Evolutionary conservation across 2,113 vertebrate genomes (phyloP).

Genomic region (Anguilla japonica): DNA sequence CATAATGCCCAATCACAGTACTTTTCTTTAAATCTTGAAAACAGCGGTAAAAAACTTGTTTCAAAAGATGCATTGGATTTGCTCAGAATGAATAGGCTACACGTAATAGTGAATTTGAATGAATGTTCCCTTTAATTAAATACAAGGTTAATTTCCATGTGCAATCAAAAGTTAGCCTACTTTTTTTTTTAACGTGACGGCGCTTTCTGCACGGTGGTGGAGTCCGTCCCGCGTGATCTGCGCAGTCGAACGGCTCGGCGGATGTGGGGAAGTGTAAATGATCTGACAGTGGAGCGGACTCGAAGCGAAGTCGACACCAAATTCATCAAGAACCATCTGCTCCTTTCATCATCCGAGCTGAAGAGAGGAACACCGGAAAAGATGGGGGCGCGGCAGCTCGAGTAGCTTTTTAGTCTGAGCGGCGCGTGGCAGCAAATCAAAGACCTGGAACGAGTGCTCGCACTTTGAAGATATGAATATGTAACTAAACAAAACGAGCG

Average conservation of each 20-base stretch:
- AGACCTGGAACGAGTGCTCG: conserved; percentile 34
- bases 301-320: conserved; percentile 65
- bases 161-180: conserved; percentile 51
- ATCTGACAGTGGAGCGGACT: conserved; percentile 71
- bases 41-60: too few species aligned
- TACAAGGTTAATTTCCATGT: conserved; percentile 51
- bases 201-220: conserved; percentile 58
- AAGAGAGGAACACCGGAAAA: conserved; percentile 26
- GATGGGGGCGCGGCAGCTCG: conserved; percentile 22
- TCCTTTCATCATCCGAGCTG: conserved; percentile 67
- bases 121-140: too few species aligned
- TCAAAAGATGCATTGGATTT: not conserved
- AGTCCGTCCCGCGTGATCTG: conserved; percentile 55
- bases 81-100: not conserved
- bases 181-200: conserved; percentile 51
- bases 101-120: too few species aligned
- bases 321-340: conserved; percentile 71
- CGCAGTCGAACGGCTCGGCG: conserved; percentile 54
- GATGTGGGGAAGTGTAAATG: conserved; percentile 70
- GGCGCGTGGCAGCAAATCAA: conserved; percentile 25
- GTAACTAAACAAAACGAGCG: conserved; percentile 31
- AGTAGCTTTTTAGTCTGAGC: conserved; percentile 40
- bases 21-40: too few species aligned
- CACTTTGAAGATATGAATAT: conserved; percentile 36
- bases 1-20: too few species aligned